phyloP scores from a whole-genome alignment of 2,888 invertebrate species.

The Kuschelorhynchus macadamiae region DNA sequence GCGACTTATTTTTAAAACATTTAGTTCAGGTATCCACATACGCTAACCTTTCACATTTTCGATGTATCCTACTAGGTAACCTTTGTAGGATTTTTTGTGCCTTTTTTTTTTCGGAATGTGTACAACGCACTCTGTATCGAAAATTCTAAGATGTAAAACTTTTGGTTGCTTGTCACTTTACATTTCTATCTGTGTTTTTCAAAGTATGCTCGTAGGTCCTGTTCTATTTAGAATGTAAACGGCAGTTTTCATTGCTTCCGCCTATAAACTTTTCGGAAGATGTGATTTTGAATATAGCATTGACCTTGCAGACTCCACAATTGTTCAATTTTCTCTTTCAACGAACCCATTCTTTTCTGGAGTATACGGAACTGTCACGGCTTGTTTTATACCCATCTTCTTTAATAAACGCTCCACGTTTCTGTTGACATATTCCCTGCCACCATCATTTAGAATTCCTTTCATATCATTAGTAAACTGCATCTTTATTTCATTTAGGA shows the following conservation, averaged over 20 bases:
- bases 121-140: neutral
- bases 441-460: neutral
- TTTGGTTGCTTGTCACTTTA: slow-evolving; percentile 1
- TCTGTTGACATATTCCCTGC: neutral
- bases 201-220: neutral
- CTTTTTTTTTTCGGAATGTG: slow-evolving; percentile 8
- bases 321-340: too few relatives aligned
- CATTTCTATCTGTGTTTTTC: slow-evolving; percentile 18
- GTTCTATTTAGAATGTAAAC: slow-evolving; percentile 22
- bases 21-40: slow-evolving; percentile 4
- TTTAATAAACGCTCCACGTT: neutral
- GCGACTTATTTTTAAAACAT: neutral
- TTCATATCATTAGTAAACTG: neutral
- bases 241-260: slow-evolving; percentile 20
- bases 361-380: too few relatives aligned
- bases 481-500: neutral
- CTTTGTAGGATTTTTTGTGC: slow-evolving; percentile 7
- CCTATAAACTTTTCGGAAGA: slow-evolving; percentile 18
- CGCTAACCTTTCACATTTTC: slow-evolving; percentile 15
- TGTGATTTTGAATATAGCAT: too few relatives aligned
- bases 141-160: neutral
- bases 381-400: neutral
- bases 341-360: too few relatives aligned
- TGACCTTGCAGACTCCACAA: too few relatives aligned
- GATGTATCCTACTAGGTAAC: slow-evolving; percentile 5